Percentiles rank a stretch among this genome's conserved stretches.
phyloP scores from a whole-genome alignment of 1,140 invertebrate genomes.

The Danaus plexippus region DNA sequence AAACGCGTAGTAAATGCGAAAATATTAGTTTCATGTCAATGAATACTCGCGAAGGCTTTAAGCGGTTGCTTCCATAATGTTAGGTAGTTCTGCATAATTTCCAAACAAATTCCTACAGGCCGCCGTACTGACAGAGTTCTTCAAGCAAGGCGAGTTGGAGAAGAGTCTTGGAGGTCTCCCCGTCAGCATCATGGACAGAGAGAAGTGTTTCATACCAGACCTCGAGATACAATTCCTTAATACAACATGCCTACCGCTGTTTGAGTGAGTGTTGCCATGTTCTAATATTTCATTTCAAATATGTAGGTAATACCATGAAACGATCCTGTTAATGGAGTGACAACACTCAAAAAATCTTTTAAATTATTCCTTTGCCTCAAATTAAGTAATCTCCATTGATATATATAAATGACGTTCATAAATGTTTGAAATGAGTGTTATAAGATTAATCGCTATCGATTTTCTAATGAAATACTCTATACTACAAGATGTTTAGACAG shows the following conservation, averaged over 20 bases:
- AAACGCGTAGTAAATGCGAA: background rate
- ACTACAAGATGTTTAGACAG: too few relatives aligned
- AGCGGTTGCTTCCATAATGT: too few relatives aligned
- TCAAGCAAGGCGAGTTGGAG: slow-evolving; percentile 89
- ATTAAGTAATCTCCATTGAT: too few relatives aligned
- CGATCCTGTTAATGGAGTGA: too few relatives aligned
- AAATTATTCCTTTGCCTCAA: too few relatives aligned
- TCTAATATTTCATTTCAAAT: background rate
- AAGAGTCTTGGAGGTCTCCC: slow-evolving; percentile 85
- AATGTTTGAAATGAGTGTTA: too few relatives aligned
- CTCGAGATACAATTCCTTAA: slow-evolving; percentile 86
- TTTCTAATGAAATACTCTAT: too few relatives aligned
- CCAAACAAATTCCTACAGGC: slow-evolving; percentile 63
- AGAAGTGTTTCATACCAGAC: slow-evolving; percentile 86
- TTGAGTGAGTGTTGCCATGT: slow-evolving; percentile 37
- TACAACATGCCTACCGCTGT: slow-evolving; percentile 57
- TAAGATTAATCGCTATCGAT: too few relatives aligned
- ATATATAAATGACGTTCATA: too few relatives aligned
- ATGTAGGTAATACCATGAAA: background rate
- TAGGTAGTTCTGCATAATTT: too few relatives aligned
- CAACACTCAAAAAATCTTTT: background rate
- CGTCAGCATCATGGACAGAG: slow-evolving; percentile 86
- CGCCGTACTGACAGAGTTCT: slow-evolving; percentile 88
- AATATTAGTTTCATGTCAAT: background rate
- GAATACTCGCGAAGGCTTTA: background rate